phyloP scores from a whole-genome alignment of 2,113 vertebrate species.

The Callospermophilus lateralis region DNA sequence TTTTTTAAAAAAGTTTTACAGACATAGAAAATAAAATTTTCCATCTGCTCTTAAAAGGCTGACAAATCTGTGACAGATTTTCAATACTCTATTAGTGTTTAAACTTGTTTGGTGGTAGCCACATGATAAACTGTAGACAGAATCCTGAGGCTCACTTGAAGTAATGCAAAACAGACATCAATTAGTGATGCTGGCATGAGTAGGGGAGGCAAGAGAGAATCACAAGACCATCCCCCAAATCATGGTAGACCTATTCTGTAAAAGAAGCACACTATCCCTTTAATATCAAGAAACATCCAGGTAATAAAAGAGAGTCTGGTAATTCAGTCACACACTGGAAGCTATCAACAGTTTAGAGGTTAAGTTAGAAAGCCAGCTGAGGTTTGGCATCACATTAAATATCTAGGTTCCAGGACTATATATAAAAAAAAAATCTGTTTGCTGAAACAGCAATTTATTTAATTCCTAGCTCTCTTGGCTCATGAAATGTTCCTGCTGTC shows the following conservation, averaged over 20 bases:
- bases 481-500: not conserved
- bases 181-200: not conserved
- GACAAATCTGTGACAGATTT: not conserved
- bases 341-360: slow-evolving; percentile 47
- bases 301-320: not conserved
- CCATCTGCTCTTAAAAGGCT: not conserved
- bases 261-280: not conserved
- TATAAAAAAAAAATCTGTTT: slow-evolving; percentile 54
- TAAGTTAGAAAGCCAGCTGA: slow-evolving; percentile 22
- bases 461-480: slow-evolving; percentile 50
- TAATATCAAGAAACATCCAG: not conserved
- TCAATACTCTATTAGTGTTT: not conserved
- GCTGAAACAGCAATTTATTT: slow-evolving; percentile 58
- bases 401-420: slow-evolving; percentile 13
- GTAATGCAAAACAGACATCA: not conserved
- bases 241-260: not conserved
- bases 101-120: not conserved
- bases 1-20: not conserved
- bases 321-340: slow-evolving; percentile 8
- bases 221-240: not conserved
- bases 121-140: not conserved
- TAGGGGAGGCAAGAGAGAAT: not conserved
- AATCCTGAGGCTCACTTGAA: not conserved
- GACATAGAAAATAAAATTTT: slow-evolving; percentile 17
- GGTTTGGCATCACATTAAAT: slow-evolving; percentile 69